phyloP scores from a whole-genome alignment of 2,113 vertebrate species.

The Eulacestoma nigropectus region DNA sequence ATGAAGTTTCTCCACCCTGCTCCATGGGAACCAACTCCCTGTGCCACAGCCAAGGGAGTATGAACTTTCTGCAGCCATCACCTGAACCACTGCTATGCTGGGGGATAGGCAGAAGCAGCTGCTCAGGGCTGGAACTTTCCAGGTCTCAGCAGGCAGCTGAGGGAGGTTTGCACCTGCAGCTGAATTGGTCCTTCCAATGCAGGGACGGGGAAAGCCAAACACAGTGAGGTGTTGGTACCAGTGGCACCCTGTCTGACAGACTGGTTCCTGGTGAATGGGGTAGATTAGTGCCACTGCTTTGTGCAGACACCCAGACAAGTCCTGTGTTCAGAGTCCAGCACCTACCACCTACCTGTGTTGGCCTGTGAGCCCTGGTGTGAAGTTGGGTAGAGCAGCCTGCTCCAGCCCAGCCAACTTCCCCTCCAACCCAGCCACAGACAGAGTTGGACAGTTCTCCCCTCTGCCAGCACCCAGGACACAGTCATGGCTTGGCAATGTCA shows the following conservation, averaged over 20 bases:
- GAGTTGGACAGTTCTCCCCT: neutral
- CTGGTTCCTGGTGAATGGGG: neutral
- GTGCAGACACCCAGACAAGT: neutral
- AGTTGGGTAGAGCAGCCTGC: neutral
- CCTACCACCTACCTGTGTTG: neutral
- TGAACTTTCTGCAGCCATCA: neutral
- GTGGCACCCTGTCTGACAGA: neutral
- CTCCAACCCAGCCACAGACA: neutral
- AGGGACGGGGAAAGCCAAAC: neutral
- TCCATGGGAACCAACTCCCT: neutral
- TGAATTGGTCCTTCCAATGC: neutral
- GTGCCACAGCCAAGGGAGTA: neutral
- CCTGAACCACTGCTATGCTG: fast-evolving
- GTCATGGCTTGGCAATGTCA: neutral
- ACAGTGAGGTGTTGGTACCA: neutral
- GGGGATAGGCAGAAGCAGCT: neutral
- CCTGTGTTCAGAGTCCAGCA: neutral
- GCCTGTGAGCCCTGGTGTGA: fast-evolving
- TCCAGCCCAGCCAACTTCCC: neutral
- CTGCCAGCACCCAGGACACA: neutral
- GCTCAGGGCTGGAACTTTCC: neutral
- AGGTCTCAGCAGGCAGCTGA: neutral
- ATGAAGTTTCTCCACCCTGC: neutral
- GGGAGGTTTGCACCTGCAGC: neutral
- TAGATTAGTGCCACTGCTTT: neutral